Conservation (phyloP, 2,888 invertebrate species). For the Prosapia bicincta region DNA sequence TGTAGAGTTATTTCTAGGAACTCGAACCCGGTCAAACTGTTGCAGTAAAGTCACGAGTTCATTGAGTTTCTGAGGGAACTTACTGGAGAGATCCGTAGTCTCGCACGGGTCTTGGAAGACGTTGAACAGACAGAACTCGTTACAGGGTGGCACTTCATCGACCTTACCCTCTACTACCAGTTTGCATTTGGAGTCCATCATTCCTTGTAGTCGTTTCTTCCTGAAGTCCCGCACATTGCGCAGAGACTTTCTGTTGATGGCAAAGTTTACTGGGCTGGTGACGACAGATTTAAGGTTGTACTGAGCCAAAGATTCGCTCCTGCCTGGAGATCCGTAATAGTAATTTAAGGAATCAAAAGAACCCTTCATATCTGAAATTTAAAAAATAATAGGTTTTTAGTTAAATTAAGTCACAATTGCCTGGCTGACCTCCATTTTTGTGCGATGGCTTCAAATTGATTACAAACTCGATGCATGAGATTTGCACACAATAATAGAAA, state of each 20-base stretch:
- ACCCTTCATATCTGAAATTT: too few species aligned
- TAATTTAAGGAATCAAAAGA: too few species aligned
- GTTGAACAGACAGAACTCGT: conserved; percentile 59
- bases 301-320: neutral
- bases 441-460: too few species aligned
- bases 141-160: neutral
- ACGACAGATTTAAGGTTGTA: neutral
- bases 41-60: neutral
- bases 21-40: neutral
- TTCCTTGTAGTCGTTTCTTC: neutral
- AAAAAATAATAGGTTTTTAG: too few species aligned
- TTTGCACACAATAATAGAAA: too few species aligned
- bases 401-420: too few species aligned
- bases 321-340: neutral
- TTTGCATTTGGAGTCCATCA: neutral
- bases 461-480: too few species aligned
- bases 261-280: neutral
- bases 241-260: neutral
- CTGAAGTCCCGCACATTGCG: neutral
- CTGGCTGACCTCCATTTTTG: too few species aligned
- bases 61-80: conserved; percentile 48
- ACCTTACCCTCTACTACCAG: neutral
- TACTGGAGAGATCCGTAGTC: conserved; percentile 56
- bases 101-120: conserved; percentile 75
- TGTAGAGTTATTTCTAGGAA: neutral